Evolutionary conservation across 2,113 vertebrate genomes (phyloP), one percentile per base, ranked within the genome.

Genomic region (Blennius ocellaris): DNA sequence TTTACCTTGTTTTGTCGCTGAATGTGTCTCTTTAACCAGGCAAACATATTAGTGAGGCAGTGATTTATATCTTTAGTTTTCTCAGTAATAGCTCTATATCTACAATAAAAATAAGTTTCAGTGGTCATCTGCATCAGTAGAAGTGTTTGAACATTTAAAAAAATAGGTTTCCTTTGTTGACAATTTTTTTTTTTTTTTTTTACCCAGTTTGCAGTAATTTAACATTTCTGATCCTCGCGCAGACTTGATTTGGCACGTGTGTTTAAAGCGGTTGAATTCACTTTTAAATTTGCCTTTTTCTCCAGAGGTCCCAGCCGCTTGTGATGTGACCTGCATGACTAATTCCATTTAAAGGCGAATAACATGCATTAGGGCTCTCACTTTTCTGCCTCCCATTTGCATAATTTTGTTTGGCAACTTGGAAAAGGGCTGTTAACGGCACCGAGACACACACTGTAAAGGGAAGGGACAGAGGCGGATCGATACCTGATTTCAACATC

Each of bases 371-470:
- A 83, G 68, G 72, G 83, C 73, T 79, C 82, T 62, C 72, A 76
- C 80, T 76, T 88, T 89, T 86, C 69, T 81, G 66, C 69, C 60
- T 76, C 0, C 1, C 73, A 90, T 93, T 92, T 92, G 77, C 90
- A 91, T 93, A 91, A 92, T 91, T 92, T 88, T 90, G 85, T 92
- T 91, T 90, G 90, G 88, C 90, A 92, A 87, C 80, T 83, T 80
- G 84, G 82, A 83, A 90, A 89, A 87, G 67, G 77, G 86, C 89
- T 86, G 87, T 92, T 87, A 90, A 88, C 88, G 78, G 80, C 69
- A 73, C 59, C 16, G 55, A 81, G 81, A 64, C 61, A 41, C 68
- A 65, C 76, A 81, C 68, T 85, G 86, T 76, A 81, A 78, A 81
- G 82, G 60, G 60, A 58, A 11, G 52, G 53, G 54, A 54, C 17